Evolutionary conservation across 2,888 invertebrate genomes (phyloP).

Genomic region (Apamea monoglypha): DNA sequence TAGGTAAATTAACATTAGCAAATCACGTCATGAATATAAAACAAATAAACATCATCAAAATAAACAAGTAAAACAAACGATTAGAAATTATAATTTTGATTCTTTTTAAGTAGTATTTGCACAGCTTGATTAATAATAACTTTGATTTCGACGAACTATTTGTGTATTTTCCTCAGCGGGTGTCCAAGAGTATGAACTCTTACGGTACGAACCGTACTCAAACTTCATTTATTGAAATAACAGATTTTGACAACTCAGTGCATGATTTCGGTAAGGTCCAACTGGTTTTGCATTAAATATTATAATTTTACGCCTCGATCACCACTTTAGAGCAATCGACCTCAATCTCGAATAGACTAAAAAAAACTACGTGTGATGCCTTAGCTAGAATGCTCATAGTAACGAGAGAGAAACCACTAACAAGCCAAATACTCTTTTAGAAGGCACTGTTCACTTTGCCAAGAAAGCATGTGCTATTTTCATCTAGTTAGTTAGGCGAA

Average conservation of each 20-base stretch:
- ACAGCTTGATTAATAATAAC: slow-evolving; percentile 13
- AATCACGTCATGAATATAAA: slow-evolving; percentile 2
- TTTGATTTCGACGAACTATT: not conserved
- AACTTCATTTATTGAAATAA: slow-evolving; percentile 6
- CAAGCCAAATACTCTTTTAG: not conserved
- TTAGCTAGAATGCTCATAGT: not conserved
- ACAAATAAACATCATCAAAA: not conserved
- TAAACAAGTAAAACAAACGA: not conserved
- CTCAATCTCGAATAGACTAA: not conserved
- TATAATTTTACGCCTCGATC: not conserved
- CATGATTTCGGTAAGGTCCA: not conserved
- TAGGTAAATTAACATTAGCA: not conserved
- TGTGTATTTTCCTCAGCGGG: not conserved
- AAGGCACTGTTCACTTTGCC: not conserved
- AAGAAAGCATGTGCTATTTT: not conserved
- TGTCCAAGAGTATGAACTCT: not conserved
- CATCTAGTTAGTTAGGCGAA: not conserved
- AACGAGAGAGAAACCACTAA: not conserved
- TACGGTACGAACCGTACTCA: slow-evolving; percentile 11
- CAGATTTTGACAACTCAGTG: not conserved
- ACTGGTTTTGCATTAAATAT: not conserved
- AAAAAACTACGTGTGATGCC: not conserved
- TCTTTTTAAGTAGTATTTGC: not conserved
- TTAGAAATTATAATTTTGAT: not conserved
- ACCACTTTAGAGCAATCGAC: not conserved